Percentiles rank a stretch among this genome's conserved stretches.
Evolutionary conservation across 2,888 invertebrate species (phyloP).

Genomic region (Amiota communis): DNA sequence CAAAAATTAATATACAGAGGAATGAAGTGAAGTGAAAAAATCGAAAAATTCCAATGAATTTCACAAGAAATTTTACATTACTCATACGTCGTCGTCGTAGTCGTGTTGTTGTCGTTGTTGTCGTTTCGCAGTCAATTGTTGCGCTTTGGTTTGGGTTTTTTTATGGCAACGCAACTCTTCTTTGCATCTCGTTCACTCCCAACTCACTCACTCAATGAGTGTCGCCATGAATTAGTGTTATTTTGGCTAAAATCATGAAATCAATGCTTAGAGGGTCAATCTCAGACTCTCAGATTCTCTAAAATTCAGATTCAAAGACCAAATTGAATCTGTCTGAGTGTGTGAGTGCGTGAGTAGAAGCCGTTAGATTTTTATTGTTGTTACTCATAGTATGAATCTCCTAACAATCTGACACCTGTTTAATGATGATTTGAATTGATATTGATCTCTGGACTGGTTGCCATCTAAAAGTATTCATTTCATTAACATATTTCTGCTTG

Average conservation of each 20-base stretch:
- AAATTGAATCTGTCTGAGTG: not conserved
- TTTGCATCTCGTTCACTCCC: not conserved
- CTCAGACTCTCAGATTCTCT: too few species aligned
- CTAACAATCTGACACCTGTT: too few species aligned
- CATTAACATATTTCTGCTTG: too few species aligned
- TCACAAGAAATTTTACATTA: conserved; percentile 62
- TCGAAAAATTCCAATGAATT: conserved; percentile 56
- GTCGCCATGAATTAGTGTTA: too few species aligned
- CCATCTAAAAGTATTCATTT: too few species aligned
- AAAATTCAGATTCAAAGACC: too few species aligned
- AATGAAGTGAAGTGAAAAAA: conserved; percentile 8
- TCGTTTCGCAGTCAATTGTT: not conserved
- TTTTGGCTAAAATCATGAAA: too few species aligned
- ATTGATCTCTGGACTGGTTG: too few species aligned
- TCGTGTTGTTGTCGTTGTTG: not conserved
- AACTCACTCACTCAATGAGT: too few species aligned
- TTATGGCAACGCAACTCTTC: conserved; percentile 1
- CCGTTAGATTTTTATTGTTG: not conserved
- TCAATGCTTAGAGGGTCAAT: too few species aligned
- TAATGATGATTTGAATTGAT: too few species aligned
- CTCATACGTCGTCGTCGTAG: conserved; percentile 52
- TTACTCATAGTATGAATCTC: too few species aligned
- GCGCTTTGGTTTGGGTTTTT: conserved; percentile 9
- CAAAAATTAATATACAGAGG: not conserved
- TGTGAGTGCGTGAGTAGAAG: not conserved